Base-by-base conservation (phyloP, 2,888 invertebrate genomes). In the Aphidius colemani region DNA sequence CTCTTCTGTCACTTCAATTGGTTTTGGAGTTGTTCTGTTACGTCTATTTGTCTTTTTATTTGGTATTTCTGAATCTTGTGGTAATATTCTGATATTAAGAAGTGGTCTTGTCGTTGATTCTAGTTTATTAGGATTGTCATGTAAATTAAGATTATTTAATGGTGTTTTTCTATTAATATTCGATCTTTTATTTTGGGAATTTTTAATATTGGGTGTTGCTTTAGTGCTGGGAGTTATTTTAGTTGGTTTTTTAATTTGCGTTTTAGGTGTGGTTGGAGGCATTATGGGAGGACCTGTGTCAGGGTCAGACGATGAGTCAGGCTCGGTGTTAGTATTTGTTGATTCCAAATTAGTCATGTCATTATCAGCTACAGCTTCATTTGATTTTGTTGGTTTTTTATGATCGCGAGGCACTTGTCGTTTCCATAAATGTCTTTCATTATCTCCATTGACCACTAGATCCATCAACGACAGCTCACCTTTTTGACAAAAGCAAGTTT, bases 401-500 rank as follows among this genome's bases (percentile, higher is more conserved):
- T 46, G 7, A 30, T 56, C 59, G 39, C 60, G 67, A 62, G 64
- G 55, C 62, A 66, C 65, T 13, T 65, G 67, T 18, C 71, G 69
- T 39, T 70, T 71, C 67, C 67, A 67, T 57, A 69, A 64, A 65
- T 67, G 66, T 49, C 68, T 46, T 48, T 55, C 50, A 41, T 53
- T 39, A 43, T 13, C 44, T 40, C 50, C 51, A 30, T 48, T 46
- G 39, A 51, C 30, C 40, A 41, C 66, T 56, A 55, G 61, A 67
- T 65, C 65, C 67, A 62, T 64, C 62, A 65, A 57, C 66, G 64
- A 64, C 45, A 62, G 70, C 61, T 69, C 67, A 68, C 71, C 71
- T 71, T 70, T 66, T 66, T 63, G 69, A 69, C 67, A 69, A 61
- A 69, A 69, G 55, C 44, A 55, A 55, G 30, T 5, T 30, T 30